Evolutionary conservation across 2,113 vertebrate species (phyloP).

Genomic region (Psilopsiagon aymara): DNA sequence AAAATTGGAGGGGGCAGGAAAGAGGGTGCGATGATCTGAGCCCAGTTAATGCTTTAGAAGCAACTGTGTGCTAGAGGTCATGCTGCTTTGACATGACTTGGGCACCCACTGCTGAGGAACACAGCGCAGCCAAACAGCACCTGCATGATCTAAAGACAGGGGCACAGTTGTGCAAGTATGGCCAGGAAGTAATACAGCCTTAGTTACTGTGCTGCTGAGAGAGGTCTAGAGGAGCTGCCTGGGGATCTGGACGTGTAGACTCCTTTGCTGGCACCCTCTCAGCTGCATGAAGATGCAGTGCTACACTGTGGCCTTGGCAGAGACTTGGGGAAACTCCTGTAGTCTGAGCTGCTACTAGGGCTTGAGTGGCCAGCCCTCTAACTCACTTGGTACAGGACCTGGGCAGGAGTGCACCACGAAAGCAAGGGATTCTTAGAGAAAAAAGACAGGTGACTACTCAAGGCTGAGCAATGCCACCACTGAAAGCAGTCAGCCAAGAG

Average conservation of each 20-base stretch:
- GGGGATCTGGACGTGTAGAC: background rate
- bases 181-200: background rate
- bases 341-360: background rate
- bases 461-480: too few relatives aligned
- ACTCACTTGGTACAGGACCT: accelerated
- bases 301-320: background rate
- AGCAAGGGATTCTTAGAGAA: background rate
- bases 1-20: background rate
- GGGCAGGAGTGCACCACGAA: too few relatives aligned
- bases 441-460: background rate
- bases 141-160: background rate
- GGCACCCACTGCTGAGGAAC: background rate
- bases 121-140: background rate
- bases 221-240: background rate
- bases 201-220: background rate
- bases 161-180: too few relatives aligned
- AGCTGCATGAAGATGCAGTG: background rate
- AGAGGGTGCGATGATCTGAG: background rate
- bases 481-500: too few relatives aligned
- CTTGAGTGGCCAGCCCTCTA: background rate
- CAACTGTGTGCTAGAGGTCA: background rate
- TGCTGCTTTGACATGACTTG: background rate
- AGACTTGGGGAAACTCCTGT: accelerated
- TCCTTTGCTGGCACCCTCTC: background rate
- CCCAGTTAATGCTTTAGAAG: background rate